Percentiles rank a stretch among this genome's conserved stretches.
These are phyloP conservation scores for Tromatobia lineatoria DNA, from an alignment of 2,888 invertebrate species.

Conservation along the genomic window DNA sequence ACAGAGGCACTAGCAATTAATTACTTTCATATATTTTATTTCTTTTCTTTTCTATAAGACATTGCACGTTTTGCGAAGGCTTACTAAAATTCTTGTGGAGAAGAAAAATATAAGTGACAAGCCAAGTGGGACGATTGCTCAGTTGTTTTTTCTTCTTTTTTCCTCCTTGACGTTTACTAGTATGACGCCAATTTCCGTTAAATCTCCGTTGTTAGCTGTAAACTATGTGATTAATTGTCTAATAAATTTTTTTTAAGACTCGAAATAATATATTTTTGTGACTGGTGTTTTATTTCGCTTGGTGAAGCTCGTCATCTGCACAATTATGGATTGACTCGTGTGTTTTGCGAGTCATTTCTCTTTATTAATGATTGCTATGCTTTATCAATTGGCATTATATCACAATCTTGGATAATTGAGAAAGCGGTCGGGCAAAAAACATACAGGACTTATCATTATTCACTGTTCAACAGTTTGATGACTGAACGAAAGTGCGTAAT, in stretches of 20 bases:
- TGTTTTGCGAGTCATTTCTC: constrained; percentile 6
- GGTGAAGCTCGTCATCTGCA: neutral
- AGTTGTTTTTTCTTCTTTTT: constrained; percentile 29
- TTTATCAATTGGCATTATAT: constrained; percentile 69
- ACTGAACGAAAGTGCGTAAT: constrained; percentile 47
- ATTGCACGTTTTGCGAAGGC: constrained; percentile 21
- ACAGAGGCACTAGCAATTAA: constrained; percentile 1
- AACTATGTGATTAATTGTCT: constrained; percentile 64
- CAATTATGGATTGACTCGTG: neutral
- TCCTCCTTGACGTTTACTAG: neutral
- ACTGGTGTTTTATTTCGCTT: neutral
- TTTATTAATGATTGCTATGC: constrained; percentile 48
- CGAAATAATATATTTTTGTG: neutral
- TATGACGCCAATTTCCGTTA: constrained; percentile 57
- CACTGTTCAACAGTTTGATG: constrained; percentile 46
- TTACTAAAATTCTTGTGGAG: constrained; percentile 11
- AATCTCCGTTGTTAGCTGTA: constrained; percentile 63
- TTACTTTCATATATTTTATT: too few relatives aligned
- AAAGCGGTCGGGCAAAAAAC: constrained; percentile 35
- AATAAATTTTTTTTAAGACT: constrained; percentile 65
- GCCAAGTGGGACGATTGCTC: neutral
- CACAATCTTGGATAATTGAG: constrained; percentile 62
- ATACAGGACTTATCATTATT: constrained; percentile 24
- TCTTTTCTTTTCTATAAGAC: neutral
- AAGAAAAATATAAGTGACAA: constrained; percentile 22